phyloP scores from a whole-genome alignment of 2,797 vertebrate species.

The Rhincodon typus region DNA sequence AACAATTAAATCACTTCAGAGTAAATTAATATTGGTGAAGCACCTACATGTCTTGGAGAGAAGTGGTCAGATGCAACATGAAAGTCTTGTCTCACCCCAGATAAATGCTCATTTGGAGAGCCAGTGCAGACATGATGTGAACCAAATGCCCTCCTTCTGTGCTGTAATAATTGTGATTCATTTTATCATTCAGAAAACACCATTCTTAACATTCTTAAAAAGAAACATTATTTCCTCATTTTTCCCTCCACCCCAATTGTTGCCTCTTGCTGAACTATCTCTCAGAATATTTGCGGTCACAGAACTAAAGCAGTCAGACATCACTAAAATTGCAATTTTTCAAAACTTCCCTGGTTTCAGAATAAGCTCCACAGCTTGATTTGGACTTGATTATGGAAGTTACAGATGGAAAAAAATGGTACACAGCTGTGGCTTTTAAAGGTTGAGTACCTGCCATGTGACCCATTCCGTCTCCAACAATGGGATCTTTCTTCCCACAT shows the following conservation, averaged over 20 bases:
- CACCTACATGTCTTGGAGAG: not conserved
- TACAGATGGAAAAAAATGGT: not conserved
- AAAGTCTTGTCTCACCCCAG: not conserved
- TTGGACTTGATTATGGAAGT: not conserved
- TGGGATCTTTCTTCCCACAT: too few species aligned
- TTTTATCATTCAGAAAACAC: not conserved
- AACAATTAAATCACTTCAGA: not conserved
- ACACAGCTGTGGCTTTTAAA: not conserved
- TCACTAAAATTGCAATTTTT: not conserved
- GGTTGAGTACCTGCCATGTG: not conserved
- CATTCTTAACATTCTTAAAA: not conserved
- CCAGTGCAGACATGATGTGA: too few species aligned
- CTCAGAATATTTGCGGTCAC: not conserved
- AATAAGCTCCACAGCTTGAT: conserved; percentile 8
- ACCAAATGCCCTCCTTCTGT: too few species aligned
- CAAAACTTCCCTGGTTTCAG: not conserved
- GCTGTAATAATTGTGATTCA: not conserved
- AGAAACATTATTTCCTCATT: not conserved
- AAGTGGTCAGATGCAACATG: not conserved
- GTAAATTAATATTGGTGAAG: not conserved
- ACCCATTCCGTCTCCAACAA: not conserved
- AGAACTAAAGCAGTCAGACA: not conserved
- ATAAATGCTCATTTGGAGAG: too few species aligned
- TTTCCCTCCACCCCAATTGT: not conserved
- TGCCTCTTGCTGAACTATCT: not conserved